phyloP scores from a whole-genome alignment of 2,888 invertebrate genomes.

The Teleiodes luculella region DNA sequence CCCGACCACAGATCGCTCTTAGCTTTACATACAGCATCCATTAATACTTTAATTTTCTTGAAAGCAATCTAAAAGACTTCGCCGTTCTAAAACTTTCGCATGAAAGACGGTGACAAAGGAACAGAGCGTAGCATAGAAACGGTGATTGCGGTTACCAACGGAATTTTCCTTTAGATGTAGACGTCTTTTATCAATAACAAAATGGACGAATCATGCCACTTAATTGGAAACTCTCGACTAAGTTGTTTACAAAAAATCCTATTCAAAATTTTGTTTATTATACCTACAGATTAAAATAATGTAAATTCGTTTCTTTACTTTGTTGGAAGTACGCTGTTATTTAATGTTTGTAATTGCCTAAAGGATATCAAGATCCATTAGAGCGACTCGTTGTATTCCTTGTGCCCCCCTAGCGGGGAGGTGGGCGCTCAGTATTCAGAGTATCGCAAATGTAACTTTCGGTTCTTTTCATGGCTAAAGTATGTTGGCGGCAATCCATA shows the following conservation, averaged over 20 bases:
- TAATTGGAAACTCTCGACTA: background rate
- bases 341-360: conserved; percentile 38
- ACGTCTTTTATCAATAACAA: background rate
- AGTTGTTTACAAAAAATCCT: background rate
- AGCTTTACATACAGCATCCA: conserved; percentile 52
- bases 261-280: background rate
- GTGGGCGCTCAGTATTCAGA: conserved; percentile 74
- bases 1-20: conserved; percentile 33
- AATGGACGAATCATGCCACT: background rate
- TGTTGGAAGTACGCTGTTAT: conserved; percentile 27
- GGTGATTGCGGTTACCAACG: background rate
- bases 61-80: conserved; percentile 76
- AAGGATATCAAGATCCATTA: conserved; percentile 43
- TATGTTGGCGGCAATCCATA: conserved; percentile 80
- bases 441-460: conserved; percentile 80
- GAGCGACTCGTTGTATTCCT: conserved; percentile 43
- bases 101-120: conserved; percentile 66
- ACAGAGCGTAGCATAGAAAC: conserved; percentile 31
- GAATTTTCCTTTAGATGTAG: background rate
- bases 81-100: conserved; percentile 73
- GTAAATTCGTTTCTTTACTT: too few species aligned
- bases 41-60: conserved; percentile 76
- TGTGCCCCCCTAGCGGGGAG: conserved; percentile 43
- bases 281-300: background rate
- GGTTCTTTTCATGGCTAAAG: conserved; percentile 79